Percentiles rank a stretch among this genome's conserved stretches.
Conservation (phyloP, 1,140 invertebrate genomes). For the Magallana ariakensis region DNA sequence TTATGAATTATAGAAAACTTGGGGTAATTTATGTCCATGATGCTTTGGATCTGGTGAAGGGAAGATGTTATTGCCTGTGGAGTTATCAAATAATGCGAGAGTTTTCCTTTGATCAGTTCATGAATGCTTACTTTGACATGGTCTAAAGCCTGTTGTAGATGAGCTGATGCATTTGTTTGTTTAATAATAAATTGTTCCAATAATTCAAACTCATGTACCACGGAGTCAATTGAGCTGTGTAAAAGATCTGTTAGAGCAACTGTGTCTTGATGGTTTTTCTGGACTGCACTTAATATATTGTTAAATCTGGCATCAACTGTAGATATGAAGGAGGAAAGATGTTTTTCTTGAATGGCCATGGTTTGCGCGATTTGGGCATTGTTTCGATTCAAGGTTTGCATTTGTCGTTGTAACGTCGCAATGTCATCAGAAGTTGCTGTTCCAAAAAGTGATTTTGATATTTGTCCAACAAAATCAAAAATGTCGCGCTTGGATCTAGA, state of each 20-base stretch:
- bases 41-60: constrained; percentile 41
- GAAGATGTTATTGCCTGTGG: constrained; percentile 11
- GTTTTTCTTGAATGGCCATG: constrained; percentile 36
- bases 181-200: background rate
- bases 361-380: constrained; percentile 37
- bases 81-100: constrained; percentile 35
- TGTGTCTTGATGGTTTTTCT: constrained; percentile 12
- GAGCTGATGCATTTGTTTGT: constrained; percentile 35
- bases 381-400: constrained; percentile 40
- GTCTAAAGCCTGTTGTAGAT: constrained; percentile 9
- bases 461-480: background rate
- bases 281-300: background rate
- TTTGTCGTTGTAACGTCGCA: constrained; percentile 15
- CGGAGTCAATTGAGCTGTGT: background rate
- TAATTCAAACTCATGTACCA: constrained; percentile 33
- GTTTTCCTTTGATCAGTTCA: constrained; percentile 40
- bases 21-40: constrained; percentile 6
- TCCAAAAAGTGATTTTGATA: background rate
- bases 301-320: constrained; percentile 36
- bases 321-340: constrained; percentile 21
- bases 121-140: constrained; percentile 37
- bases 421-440: constrained; percentile 32
- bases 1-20: constrained; percentile 37
- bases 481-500: background rate
- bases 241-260: background rate